Percentiles rank a stretch among this genome's conserved stretches.
These are phyloP conservation scores for Tineola bisselliella DNA, from an alignment of 2,888 invertebrate genomes.

Conservation along the genomic window DNA sequence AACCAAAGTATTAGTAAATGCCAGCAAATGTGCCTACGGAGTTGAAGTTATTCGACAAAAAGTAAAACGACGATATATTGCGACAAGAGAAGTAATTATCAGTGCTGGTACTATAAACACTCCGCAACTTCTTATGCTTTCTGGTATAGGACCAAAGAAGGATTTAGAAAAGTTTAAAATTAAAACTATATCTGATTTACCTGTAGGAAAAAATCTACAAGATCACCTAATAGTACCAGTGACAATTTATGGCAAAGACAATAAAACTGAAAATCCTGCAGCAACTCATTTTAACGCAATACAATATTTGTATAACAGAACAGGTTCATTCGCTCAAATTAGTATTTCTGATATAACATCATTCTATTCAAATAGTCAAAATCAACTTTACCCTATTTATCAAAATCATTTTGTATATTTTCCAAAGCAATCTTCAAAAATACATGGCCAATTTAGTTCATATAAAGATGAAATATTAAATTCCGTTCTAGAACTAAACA, in stretches of 20 bases:
- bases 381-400: slow-evolving; percentile 34
- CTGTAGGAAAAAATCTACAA: slow-evolving; percentile 63
- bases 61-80: slow-evolving; percentile 25
- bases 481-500: slow-evolving; percentile 27
- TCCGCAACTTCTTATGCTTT: slow-evolving; percentile 59
- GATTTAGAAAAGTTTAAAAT: slow-evolving; percentile 42
- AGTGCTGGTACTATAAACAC: slow-evolving; percentile 58
- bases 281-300: slow-evolving; percentile 35
- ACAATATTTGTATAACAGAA: slow-evolving; percentile 57
- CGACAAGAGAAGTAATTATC: slow-evolving; percentile 51
- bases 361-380: slow-evolving; percentile 50
- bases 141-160: slow-evolving; percentile 55
- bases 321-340: slow-evolving; percentile 56
- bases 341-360: slow-evolving; percentile 72
- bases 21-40: slow-evolving; percentile 42
- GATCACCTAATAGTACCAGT: slow-evolving; percentile 55
- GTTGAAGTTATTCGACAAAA: slow-evolving; percentile 36
- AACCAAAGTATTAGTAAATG: slow-evolving; percentile 55
- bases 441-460: slow-evolving; percentile 26
- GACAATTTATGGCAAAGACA: slow-evolving; percentile 35
- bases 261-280: slow-evolving; percentile 21
- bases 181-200: slow-evolving; percentile 37
- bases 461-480: slow-evolving; percentile 25
- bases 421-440: slow-evolving; percentile 40
- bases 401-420: slow-evolving; percentile 27